Base-by-base conservation (phyloP, 2,888 invertebrate genomes). In the Dilophus febrilis region DNA sequence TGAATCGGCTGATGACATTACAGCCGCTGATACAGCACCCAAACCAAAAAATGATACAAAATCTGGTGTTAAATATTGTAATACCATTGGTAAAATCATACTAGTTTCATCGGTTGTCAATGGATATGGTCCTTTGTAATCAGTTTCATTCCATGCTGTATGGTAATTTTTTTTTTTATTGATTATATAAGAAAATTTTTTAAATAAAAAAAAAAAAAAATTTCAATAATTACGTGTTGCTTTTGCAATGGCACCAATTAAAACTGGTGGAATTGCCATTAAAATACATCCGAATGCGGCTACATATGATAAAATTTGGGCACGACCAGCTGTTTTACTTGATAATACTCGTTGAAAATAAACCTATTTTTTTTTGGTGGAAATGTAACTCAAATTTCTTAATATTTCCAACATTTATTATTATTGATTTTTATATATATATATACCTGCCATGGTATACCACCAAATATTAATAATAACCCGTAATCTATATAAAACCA, bases 1-100 rank as follows among this genome's bases (percentile, higher is more conserved):
- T 40, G 97, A 97, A 64, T 98, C 97, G 0, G 97, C 97, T 1
- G 95, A 95, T 29, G 95, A 95, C 97, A 98, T 98, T 47, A 98
- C 97, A 16, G 97, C 97, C 2, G 97, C 98, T 0, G 95, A 95
- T 7, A 98, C 94, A 7, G 97, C 97, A 0, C 98, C 98, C 47
- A 98, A 72, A 7, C 95, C 97, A 57, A 98, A 86, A 69, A 98
- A 97, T 3, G 95, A 88, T 19, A 98, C 88, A 61, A 86, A 85
- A 58, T 84, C 79, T 0, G 97, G 97, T 8, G 97, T 97, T 40
- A 98, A 70, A 59, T 94, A 88, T 64, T 97, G 95, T 53, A 95
- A 70, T 35, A 97, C 95, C 75, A 98, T 77, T 35, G 97, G 97
- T 49, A 98, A 70, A 51, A 98, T 91, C 83, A 95, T 86, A 54